Conservation (phyloP, 2,888 invertebrate genomes). For the Heteromurus nitidus region DNA sequence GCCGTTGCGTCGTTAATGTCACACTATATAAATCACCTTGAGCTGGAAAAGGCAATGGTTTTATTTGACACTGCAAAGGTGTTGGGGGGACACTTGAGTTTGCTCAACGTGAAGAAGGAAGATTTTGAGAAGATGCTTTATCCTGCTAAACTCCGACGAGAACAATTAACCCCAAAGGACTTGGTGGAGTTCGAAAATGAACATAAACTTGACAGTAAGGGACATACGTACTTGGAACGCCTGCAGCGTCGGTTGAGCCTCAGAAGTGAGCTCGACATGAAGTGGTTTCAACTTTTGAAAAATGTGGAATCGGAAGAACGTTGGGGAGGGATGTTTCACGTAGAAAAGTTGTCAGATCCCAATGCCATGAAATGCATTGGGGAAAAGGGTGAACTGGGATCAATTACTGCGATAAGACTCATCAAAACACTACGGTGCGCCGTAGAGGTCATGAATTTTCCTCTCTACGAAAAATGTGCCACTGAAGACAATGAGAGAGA, state of each 20-base stretch:
- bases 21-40: not conserved
- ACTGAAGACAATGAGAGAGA: not conserved
- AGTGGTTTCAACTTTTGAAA: too few relatives aligned
- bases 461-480: not conserved
- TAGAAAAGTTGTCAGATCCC: not conserved
- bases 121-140: too few relatives aligned
- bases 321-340: not conserved
- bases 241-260: not conserved
- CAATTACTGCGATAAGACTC: too few relatives aligned
- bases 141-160: too few relatives aligned
- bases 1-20: not conserved
- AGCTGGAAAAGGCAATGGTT: not conserved
- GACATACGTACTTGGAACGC: conserved; percentile 5
- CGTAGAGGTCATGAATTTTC: too few relatives aligned
- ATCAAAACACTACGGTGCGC: too few relatives aligned
- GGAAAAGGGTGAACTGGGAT: not conserved
- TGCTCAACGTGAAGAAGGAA: too few relatives aligned
- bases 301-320: not conserved
- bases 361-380: not conserved
- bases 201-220: not conserved
- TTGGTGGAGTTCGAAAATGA: too few relatives aligned
- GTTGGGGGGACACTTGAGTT: conserved; percentile 10
- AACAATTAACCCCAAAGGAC: too few relatives aligned
- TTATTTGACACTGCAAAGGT: not conserved
- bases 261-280: conserved; percentile 27